These are phyloP conservation scores for Protobothrops flavoviridis DNA, from an alignment of 2,113 vertebrate genomes.

Conservation along the genomic window DNA sequence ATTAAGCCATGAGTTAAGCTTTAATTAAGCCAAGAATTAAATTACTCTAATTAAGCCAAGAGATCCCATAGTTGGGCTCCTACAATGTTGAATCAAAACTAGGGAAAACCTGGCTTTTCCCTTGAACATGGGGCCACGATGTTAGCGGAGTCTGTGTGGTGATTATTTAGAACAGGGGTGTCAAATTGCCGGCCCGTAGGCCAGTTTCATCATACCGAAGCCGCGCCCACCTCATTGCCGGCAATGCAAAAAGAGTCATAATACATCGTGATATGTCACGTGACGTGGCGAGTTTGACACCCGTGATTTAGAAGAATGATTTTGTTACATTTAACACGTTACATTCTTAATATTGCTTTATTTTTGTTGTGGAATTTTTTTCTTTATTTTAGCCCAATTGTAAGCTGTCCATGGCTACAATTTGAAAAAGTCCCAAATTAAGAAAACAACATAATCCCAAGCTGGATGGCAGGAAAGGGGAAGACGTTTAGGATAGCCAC, in stretches of 20 bases:
- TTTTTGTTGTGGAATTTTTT: not conserved
- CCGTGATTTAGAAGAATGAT: not conserved
- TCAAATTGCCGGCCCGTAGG: too few relatives aligned
- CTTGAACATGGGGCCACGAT: not conserved
- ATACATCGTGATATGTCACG: too few relatives aligned
- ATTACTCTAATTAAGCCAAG: not conserved
- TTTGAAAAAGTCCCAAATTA: not conserved
- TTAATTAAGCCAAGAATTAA: not conserved
- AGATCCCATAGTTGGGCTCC: not conserved
- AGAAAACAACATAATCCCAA: not conserved
- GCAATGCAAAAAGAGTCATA: too few relatives aligned
- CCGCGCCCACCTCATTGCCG: too few relatives aligned
- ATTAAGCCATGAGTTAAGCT: not conserved
- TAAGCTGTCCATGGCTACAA: not conserved
- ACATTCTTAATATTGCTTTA: not conserved
- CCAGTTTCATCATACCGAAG: too few relatives aligned
- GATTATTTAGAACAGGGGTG: not conserved
- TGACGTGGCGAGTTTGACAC: too few relatives aligned
- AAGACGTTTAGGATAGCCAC: not conserved
- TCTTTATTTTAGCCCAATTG: not conserved
- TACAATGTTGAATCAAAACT: not conserved
- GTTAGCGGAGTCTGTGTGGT: not conserved
- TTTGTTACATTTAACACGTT: not conserved
- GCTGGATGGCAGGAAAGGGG: not conserved
- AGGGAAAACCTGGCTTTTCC: not conserved